Evolutionary conservation across 2,888 invertebrate genomes (phyloP), one percentile per base, ranked within the genome.

Genomic region (Andrena praecox): DNA sequence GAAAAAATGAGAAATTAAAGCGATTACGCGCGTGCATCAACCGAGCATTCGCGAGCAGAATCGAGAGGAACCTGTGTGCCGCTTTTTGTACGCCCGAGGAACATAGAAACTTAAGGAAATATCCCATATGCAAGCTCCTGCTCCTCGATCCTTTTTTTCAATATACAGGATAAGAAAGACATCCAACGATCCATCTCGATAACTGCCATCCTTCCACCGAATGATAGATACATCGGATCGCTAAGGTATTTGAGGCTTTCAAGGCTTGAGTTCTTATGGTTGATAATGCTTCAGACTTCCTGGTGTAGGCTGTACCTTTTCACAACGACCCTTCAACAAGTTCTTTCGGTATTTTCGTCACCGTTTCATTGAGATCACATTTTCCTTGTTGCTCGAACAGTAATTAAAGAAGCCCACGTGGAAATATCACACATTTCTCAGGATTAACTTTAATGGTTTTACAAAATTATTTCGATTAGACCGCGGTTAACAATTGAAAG

Each of bases 61-160:
- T 56, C 56, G 27, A 78, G 7, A 68, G 64, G 60, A 73, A 80
- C 77, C 69, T 62, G 74, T 71, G 69, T 83, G 80, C 77, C 74
- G 83, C 85, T 85, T 88, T 86, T 87, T 85, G 82, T 85, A 87
- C 81, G 66, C 74, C 77, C 68, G 42, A 71, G 75, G 60, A 81
- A 63, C 69, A 48, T 72, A 68, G 52, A 62, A 76, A 33, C 29
- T 62, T 82, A 69, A 74, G 48, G 10, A 66, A 63, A 72, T 33
- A 66, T 66, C 20, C 62, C 70, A 35, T 48, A 35, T 27, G 31
- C 63, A 75, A 62, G 20, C 67, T 56, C 48, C 72, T 71, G 59
- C 78, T 71, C 60, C 29, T 31, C 64, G 54, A 67, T 69, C 74
- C 66, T 70, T 52, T 50, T 70, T 67, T 56, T 66, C 35, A 62